Percentiles rank a stretch among this genome's conserved stretches.
Evolutionary conservation across 1,140 invertebrate species (phyloP).

Genomic region (Bombyx mori): ASM3026992v2 NC_085134.1:3206001-3206500

Average conservation of each 20-base stretch:
- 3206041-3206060: too few species aligned
- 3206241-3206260: constrained; percentile 95
- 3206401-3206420: too few species aligned
- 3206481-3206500: constrained; percentile 71
- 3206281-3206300: constrained; percentile 15
- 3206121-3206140: constrained; percentile 99
- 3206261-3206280: constrained; percentile 93
- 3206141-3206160: constrained; percentile 92
- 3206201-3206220: constrained; percentile 96
- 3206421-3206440: too few species aligned
- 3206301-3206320: background rate
- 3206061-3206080: too few species aligned
- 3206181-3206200: constrained; percentile 98
- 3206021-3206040: too few species aligned
- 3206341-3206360: too few species aligned
- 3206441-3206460: too few species aligned
- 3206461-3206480: too few species aligned
- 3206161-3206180: constrained; percentile 99
- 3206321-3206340: too few species aligned
- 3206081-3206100: constrained; percentile 55
- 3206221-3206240: constrained; percentile 99
- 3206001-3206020: too few species aligned
- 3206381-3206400: too few species aligned
- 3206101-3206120: constrained; percentile 96
- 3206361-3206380: too few species aligned